These are phyloP conservation scores for Anabacerthia variegaticeps DNA, from an alignment of 2,797 vertebrate genomes.

Conservation along the genomic window DNA sequence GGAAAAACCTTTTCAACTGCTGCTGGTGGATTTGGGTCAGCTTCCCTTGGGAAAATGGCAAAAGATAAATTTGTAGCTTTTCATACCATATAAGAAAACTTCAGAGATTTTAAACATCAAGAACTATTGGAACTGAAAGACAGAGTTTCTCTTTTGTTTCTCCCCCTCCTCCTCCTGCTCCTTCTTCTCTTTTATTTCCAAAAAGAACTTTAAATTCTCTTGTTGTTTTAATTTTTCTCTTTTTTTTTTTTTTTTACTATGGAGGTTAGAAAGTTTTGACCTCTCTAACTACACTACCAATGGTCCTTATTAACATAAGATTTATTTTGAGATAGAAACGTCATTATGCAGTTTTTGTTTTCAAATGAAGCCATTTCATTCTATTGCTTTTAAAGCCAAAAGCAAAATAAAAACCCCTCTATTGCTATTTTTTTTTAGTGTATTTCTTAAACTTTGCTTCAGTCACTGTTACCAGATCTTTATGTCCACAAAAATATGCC, in stretches of 20 bases:
- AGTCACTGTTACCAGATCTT: neutral
- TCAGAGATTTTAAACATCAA: slow-evolving; percentile 80
- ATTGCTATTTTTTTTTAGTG: fast-evolving
- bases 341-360: slow-evolving; percentile 40
- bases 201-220: slow-evolving; percentile 65
- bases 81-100: slow-evolving; percentile 79
- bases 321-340: slow-evolving; percentile 49
- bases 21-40: slow-evolving; percentile 79
- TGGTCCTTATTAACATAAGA: slow-evolving; percentile 23
- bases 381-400: slow-evolving; percentile 18
- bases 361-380: neutral
- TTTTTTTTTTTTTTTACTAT: slow-evolving; percentile 5
- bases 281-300: slow-evolving; percentile 10
- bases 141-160: slow-evolving; percentile 55
- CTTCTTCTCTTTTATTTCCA: slow-evolving; percentile 25
- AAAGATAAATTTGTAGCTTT: slow-evolving; percentile 82
- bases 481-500: neutral
- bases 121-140: slow-evolving; percentile 74
- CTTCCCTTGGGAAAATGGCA: slow-evolving; percentile 77
- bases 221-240: slow-evolving; percentile 38
- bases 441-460: neutral
- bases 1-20: slow-evolving; percentile 77
- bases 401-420: neutral
- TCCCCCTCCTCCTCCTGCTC: slow-evolving; percentile 13
- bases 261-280: slow-evolving; percentile 45